Conservation (phyloP, 2,113 vertebrate species). For the Ameiurus melas region DNA sequence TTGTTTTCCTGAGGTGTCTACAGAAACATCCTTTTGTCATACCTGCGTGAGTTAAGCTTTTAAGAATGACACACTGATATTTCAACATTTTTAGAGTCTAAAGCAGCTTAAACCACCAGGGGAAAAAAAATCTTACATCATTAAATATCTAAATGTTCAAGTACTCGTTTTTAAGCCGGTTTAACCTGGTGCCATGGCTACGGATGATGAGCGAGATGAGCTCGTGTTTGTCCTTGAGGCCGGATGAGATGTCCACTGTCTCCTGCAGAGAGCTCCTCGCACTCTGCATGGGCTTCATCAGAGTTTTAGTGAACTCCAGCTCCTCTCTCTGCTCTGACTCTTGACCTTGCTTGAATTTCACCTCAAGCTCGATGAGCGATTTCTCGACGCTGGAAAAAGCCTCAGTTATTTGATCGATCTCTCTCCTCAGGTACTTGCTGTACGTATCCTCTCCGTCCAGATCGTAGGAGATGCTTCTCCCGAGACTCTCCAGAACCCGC, state of each 20-base stretch:
- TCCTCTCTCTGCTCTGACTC: slow-evolving; percentile 83
- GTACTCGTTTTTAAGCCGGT: slow-evolving; percentile 85
- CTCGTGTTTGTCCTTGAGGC: slow-evolving; percentile 89
- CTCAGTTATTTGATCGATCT: slow-evolving; percentile 86
- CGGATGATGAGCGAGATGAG: slow-evolving; percentile 88
- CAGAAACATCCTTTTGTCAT: background rate
- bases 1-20: background rate
- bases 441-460: slow-evolving; percentile 95
- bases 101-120: background rate
- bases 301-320: slow-evolving; percentile 78
- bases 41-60: background rate
- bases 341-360: slow-evolving; percentile 90
- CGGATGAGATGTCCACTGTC: slow-evolving; percentile 82
- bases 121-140: background rate
- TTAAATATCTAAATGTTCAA: slow-evolving; percentile 75
- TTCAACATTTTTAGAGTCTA: slow-evolving; percentile 27
- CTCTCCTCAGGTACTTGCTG: slow-evolving; percentile 83
- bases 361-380: slow-evolving; percentile 89
- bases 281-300: slow-evolving; percentile 82
- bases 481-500: slow-evolving; percentile 85
- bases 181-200: slow-evolving; percentile 88
- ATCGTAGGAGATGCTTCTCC: slow-evolving; percentile 84
- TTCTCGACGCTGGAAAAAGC: slow-evolving; percentile 88
- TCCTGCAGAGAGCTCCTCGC: slow-evolving; percentile 79
- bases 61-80: background rate